Evolutionary conservation across 2,797 vertebrate species (phyloP), one percentile per base, ranked within the genome.

Genomic region (Lycodopsis pacificus): DNA sequence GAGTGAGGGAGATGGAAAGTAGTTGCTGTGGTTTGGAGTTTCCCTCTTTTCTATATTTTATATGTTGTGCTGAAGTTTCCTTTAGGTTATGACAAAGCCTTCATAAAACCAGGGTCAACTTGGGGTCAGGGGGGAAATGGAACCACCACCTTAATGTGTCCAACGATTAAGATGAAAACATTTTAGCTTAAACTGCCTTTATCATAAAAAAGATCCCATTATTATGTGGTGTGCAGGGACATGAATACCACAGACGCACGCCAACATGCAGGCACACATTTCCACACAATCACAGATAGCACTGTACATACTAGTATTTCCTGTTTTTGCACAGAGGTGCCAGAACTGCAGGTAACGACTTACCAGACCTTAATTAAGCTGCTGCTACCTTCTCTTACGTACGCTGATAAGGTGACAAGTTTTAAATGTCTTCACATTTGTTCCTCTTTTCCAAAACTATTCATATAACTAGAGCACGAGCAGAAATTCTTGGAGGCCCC

Each of bases 331-430:
- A 54, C 20, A 44, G 59, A 71, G 40, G 27, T 53, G 30, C 13
- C 25, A 82, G 17, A 77, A 20, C n/a, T 73, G 30, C 36, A 83
- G 44, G 80, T 56, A 22, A 42, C 13, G 3, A 66, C 54, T 77
- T 53, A 32, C 19, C 12, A 1, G 54, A 63, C 30, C 30, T 38
- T 54, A 19, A 82, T 38, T 54, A 19, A 82, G 61, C 27, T 44
- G 17, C 65, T 58, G 15, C 48, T 51, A 12, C 25, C 2, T 66
- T 62, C 9, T 17, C 51, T 79, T 74, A 51, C 40, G 56, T 71
- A 73, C 78, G 56, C 36, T 20, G 20, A 0, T 2, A 32, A 48
- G 70, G 77, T 86, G 73, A 80, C 80, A 81, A 85, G 81, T 81
- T 81, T 84, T 12, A 87, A 71, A 63, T 67, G 19, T 67, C 30